These are phyloP conservation scores for Ophthalmolycus amberensis DNA, from an alignment of 2,113 vertebrate species.

Conservation along the genomic window DNA sequence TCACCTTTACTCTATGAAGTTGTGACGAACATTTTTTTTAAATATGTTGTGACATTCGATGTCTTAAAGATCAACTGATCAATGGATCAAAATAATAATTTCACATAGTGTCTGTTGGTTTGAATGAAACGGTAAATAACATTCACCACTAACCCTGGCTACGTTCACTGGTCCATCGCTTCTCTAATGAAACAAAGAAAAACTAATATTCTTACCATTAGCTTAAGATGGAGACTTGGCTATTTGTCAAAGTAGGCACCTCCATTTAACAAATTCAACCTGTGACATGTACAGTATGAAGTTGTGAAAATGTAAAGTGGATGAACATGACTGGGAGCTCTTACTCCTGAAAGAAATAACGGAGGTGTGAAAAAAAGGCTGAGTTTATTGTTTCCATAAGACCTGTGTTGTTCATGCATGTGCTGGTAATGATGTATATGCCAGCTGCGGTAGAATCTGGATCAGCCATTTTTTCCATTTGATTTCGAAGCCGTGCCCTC, in stretches of 20 bases:
- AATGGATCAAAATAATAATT: too few species aligned
- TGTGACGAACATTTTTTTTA: neutral
- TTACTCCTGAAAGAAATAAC: neutral
- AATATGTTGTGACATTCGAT: neutral
- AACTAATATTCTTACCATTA: neutral
- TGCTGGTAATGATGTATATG: neutral
- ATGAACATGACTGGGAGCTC: neutral
- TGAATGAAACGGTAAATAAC: neutral
- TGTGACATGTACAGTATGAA: neutral
- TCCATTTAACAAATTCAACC: neutral
- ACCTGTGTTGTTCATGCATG: neutral
- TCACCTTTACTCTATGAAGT: neutral
- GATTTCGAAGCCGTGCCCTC: neutral
- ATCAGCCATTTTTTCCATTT: neutral
- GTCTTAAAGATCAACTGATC: neutral
- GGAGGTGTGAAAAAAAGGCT: neutral
- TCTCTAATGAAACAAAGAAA: neutral
- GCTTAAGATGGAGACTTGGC: neutral
- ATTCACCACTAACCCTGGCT: neutral
- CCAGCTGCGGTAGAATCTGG: neutral
- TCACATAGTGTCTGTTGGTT: neutral
- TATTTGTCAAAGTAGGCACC: neutral
- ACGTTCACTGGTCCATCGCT: neutral
- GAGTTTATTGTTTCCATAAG: neutral
- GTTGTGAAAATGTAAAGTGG: neutral